Evolutionary conservation across 2,797 vertebrate species (phyloP), one percentile per base, ranked within the genome.

Genomic region (Pteropus rufus): DNA sequence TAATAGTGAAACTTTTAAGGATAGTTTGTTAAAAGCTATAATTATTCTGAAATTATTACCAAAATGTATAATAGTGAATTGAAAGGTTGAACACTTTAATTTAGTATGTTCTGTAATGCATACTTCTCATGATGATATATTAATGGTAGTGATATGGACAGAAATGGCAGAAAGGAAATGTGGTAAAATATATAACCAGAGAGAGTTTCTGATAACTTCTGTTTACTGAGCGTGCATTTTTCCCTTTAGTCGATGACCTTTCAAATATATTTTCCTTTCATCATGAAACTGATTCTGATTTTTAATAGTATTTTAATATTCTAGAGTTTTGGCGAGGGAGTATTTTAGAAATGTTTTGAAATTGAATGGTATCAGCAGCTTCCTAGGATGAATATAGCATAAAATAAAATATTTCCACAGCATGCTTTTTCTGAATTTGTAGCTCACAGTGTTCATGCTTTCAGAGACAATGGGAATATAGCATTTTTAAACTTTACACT

Each of bases 291-390:
- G 79, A 46, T 41, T 60, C 80, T 85, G 76, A 10, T 70, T 91
- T 79, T 90, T 52, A 96, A 95, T 58, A 58, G 46, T 44, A 62
- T 91, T 94, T 96, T 69, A 86, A 60, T 81, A 64, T 83, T 84
- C 46, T 76, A 90, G 41, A 7, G 9, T 62, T 85, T 86, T 79
- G 39, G 7, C 44, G 21, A 69, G 41, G 24, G 23, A 56, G 24
- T 0, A 60, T n/a, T 93, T 96, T 81, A 75, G 41, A 89, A 86
- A 54, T 76, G 14, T 31, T 64, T 72, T 83, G 62, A 76, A 94
- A 80, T 72, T 98, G 90, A 98, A 89, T 93, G 84, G 62, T 96
- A 81, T 80, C 89, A 96, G 90, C 92, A 97, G 18, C 29, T 97
- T 96, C 80, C 87, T 86, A 96, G 93, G 95, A 75, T 84, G 94